Base-by-base conservation (phyloP, 2,797 vertebrate species). In the Cossypha caffra region DNA sequence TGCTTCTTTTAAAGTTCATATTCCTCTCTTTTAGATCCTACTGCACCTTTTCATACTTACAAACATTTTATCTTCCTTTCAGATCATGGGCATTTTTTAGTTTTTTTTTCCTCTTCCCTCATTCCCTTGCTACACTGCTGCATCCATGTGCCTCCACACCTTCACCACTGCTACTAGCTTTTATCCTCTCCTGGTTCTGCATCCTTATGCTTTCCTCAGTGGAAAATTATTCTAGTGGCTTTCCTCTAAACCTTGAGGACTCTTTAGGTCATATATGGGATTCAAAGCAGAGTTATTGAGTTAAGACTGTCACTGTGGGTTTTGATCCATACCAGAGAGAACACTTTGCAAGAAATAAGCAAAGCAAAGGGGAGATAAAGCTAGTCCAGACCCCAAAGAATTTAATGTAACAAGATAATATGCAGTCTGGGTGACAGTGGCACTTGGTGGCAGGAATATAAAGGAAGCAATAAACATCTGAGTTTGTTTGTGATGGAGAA, bases 141-240 rank as follows among this genome's bases (percentile, higher is more conserved):
- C 7, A 0, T 20, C 15, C 8, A 1, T 33, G 23, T 31, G 13
- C 31, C 37, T 81, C 16, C 33, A 21, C 13, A 45, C 3, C 12
- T 74, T 71, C 62, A 52, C 25, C 33, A 29, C 8, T 26, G 40
- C 29, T 81, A 52, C n/a, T 28, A 61, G 42, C 14, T 50, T 76
- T 59, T 74, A n/a, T 57, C 21, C 17, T 80, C 21, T 63, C 14
- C 43, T 48, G 23, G 17, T 29, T 76, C 50, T 37, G 21, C n/a
- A 47, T 52, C 5, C 26, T 25, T 68, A 11, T 10, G 33, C 12
- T 11, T 80, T 88, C 54, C 42, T 48, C n/a, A 26, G 37, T 33
- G 29, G 23, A 72, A 84, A 50, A 61, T 52, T 42, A 25, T 31
- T 79, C 42, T 64, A 10, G 15, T 57, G 47, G 26, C 33, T 50